Evolutionary conservation across 2,888 invertebrate genomes (phyloP).

Genomic region (Auanema sp.): DNA sequence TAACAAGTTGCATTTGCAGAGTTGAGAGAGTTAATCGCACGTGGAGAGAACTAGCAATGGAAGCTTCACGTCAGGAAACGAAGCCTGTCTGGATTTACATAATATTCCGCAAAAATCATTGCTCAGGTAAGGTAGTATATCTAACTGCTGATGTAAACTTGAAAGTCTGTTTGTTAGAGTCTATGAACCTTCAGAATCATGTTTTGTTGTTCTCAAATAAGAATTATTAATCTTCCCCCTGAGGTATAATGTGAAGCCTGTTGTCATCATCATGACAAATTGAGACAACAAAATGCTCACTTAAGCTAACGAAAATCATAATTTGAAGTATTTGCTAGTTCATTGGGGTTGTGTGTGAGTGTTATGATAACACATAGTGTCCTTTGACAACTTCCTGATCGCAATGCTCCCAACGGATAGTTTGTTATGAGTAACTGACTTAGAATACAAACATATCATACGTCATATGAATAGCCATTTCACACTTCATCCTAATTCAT

Average conservation of each 20-base stretch:
- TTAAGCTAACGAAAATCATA: constrained; percentile 4
- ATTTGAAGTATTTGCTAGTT: too few relatives aligned
- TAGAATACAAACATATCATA: neutral
- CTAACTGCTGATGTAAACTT: too few relatives aligned
- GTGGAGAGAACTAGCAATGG: constrained; percentile 39
- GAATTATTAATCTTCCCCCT: too few relatives aligned
- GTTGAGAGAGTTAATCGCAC: constrained; percentile 26
- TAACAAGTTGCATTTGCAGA: constrained; percentile 17
- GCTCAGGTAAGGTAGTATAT: constrained; percentile 44
- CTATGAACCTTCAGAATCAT: too few relatives aligned
- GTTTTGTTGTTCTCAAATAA: too few relatives aligned
- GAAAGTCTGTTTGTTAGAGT: too few relatives aligned
- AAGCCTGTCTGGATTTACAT: constrained; percentile 64
- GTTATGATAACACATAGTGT: too few relatives aligned
- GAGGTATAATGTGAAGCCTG: too few relatives aligned
- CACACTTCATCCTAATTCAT: neutral
- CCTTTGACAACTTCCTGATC: neutral
- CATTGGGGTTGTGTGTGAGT: too few relatives aligned
- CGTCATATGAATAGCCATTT: neutral
- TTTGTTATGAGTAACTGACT: neutral
- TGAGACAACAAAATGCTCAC: neutral
- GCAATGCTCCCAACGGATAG: neutral
- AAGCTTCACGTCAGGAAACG: constrained; percentile 43
- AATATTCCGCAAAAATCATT: constrained; percentile 62
- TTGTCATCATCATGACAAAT: too few relatives aligned